These are phyloP conservation scores for Syngnathus acus DNA, from an alignment of 2,797 vertebrate genomes.

Conservation along the genomic window DNA sequence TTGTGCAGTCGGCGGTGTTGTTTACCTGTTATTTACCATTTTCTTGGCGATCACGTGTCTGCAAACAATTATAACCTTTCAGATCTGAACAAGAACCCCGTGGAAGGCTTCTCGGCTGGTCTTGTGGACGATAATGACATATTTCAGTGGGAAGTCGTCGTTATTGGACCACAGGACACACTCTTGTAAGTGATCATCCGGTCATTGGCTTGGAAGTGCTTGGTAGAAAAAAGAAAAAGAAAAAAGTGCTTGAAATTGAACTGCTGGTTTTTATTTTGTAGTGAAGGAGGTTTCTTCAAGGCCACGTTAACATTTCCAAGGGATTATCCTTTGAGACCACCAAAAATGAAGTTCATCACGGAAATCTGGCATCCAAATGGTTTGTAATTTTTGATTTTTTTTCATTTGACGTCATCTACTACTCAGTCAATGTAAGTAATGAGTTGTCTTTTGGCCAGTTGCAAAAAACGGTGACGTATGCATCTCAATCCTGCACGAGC, in stretches of 20 bases:
- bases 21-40: neutral
- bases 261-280: constrained; percentile 23
- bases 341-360: constrained; percentile 73
- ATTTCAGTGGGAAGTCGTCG: constrained; percentile 74
- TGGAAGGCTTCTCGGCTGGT: constrained; percentile 74
- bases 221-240: no score
- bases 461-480: constrained; percentile 96
- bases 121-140: constrained; percentile 73
- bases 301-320: constrained; percentile 66
- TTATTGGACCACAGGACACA: constrained; percentile 75
- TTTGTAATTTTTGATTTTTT: constrained; percentile 21
- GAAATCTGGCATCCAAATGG: constrained; percentile 76
- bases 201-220: no score
- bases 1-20: neutral
- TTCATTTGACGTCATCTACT: no score
- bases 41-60: neutral
- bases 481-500: constrained; percentile 96
- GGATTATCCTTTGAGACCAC: constrained; percentile 69
- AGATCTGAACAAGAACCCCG: constrained; percentile 76
- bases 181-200: constrained; percentile 58
- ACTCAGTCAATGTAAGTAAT: no score
- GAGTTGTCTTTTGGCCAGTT: constrained; percentile 59
- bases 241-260: neutral
- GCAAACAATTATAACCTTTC: constrained; percentile 7
- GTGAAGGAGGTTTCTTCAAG: constrained; percentile 74